Evolutionary conservation across 2,888 invertebrate species (phyloP), one percentile per base, ranked within the genome.

Genomic region (Gymnoscelis rufifasciata): DNA sequence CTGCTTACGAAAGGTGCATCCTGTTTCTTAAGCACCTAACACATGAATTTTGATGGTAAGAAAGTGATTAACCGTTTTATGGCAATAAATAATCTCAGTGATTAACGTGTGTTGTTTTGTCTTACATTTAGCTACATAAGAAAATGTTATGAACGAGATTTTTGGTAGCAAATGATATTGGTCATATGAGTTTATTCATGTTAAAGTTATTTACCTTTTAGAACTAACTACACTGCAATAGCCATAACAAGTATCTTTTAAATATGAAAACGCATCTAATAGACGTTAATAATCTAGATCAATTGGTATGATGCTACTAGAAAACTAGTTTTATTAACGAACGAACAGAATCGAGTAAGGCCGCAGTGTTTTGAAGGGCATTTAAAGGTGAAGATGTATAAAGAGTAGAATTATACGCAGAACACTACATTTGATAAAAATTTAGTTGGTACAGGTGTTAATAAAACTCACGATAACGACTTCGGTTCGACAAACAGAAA

Each of bases 301-400:
- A 14, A 15, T 14, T 0, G 4, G 5, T 31, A 15, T n/a, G 14
- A 10, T n/a, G 31, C 5, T 31, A 13, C n/a, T 14, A 13, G n/a
- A 12, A n/a, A 5, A 31, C n/a, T 31, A 31, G 7, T 7, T 8
- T 1, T 3, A 31, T 8, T 14, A 14, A 14, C 6, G n/a, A 15
- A 15, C 15, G 19, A 10, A n/a, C 19, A 11, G 10, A 23, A 7
- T 19, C 1, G 10, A 35, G 5, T 10, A 35, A 23, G 19, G 7
- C 10, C 10, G n/a, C 10, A 10, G 2, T 11, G 19, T 23, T 11
- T 31, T 57, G 57, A 68, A 74, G 71, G 70, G 56, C 63, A 68
- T 60, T 62, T 72, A 66, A 78, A 78, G 77, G 76, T 78, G 66
- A 79, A 57, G 59, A 19, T 33, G 29, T 37, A 28, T 28, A 39